Evolutionary conservation across 2,113 vertebrate genomes (phyloP).

Genomic region (Sclerurus mexicanus): DNA sequence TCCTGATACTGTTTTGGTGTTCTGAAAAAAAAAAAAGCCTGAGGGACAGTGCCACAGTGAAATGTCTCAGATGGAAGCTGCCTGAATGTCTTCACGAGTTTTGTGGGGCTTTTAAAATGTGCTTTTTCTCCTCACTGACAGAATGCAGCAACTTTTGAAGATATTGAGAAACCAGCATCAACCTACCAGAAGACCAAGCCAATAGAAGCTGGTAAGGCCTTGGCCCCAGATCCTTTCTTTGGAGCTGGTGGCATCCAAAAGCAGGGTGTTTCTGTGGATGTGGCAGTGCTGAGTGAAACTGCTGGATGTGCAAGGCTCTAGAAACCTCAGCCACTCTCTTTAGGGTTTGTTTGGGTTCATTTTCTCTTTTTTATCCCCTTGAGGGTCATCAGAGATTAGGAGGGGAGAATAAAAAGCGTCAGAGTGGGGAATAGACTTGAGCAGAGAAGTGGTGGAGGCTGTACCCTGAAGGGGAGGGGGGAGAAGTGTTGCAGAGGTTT

Average conservation of each 20-base stretch:
- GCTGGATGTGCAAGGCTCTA: background rate
- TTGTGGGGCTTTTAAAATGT: background rate
- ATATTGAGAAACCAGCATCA: conserved; percentile 80
- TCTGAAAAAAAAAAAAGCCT: background rate
- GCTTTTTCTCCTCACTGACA: conserved; percentile 11
- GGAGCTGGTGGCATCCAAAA: background rate
- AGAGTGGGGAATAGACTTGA: background rate
- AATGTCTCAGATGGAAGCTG: background rate
- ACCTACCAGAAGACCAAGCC: conserved; percentile 92
- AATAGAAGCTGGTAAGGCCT: conserved; percentile 85
- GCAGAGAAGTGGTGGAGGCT: background rate
- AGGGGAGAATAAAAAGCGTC: background rate
- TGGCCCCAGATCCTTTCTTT: background rate
- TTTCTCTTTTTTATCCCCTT: background rate
- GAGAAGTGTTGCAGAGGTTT: background rate
- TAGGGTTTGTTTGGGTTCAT: background rate
- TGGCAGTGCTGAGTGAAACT: background rate
- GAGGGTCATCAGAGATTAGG: background rate
- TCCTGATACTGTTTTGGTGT: background rate
- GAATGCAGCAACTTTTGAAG: conserved; percentile 91
- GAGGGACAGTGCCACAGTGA: background rate
- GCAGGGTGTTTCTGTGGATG: background rate
- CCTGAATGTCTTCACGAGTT: background rate
- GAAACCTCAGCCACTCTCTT: background rate
- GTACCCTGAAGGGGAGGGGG: background rate